Conservation (phyloP, 2,888 invertebrate species). For the Pelosia muscerda region DNA sequence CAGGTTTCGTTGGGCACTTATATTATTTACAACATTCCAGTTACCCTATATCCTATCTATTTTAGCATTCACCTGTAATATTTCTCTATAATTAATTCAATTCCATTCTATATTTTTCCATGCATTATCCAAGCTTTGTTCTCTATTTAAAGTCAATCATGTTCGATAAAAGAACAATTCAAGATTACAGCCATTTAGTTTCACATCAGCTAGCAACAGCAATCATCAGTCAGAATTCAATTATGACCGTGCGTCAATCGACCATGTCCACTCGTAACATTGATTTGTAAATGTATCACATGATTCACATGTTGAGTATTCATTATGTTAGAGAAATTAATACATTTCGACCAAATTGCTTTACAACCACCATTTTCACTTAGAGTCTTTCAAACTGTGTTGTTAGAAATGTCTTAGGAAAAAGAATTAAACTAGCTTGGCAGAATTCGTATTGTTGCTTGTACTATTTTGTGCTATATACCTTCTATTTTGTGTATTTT, state of each 20-base stretch:
- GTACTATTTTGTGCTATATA: not conserved
- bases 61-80: not conserved
- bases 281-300: slow-evolving; percentile 30
- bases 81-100: not conserved
- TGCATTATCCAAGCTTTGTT: not conserved
- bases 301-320: slow-evolving; percentile 5
- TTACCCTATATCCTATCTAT: not conserved
- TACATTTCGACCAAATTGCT: not conserved
- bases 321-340: slow-evolving; percentile 14
- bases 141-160: not conserved
- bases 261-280: slow-evolving; percentile 33
- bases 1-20: too few relatives aligned
- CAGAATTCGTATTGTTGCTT: not conserved
- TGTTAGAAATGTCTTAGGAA: too few relatives aligned
- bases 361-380: not conserved
- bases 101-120: not conserved
- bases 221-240: slow-evolving; percentile 33
- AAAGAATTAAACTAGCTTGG: not conserved
- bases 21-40: not conserved
- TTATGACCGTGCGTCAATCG: slow-evolving; percentile 42
- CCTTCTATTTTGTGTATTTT: not conserved
- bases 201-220: slow-evolving; percentile 12
- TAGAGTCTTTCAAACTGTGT: too few relatives aligned
- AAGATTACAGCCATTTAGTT: slow-evolving; percentile 15
- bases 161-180: not conserved